Conservation (phyloP, 2,888 invertebrate genomes). For the Drosophila mimica region DNA sequence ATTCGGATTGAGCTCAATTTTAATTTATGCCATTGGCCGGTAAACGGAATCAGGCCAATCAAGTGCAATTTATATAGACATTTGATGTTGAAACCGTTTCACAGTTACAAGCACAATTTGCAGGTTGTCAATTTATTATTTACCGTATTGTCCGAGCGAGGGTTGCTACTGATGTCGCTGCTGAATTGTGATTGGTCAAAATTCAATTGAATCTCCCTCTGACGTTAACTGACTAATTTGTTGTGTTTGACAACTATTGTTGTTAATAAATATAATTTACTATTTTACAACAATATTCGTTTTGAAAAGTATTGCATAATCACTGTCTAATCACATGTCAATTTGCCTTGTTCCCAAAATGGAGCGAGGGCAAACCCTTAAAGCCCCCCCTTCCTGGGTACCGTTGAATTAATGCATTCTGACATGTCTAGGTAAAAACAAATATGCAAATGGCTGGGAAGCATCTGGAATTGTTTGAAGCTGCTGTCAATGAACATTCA, state of each 20-base stretch:
- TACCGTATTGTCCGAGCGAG: conserved; percentile 48
- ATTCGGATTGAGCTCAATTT: conserved; percentile 49
- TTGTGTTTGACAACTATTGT: not conserved
- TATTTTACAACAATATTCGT: not conserved
- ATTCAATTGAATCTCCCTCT: not conserved
- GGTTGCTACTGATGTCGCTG: conserved; percentile 10
- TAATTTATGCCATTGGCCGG: conserved; percentile 76
- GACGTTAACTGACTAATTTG: not conserved
- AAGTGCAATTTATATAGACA: conserved; percentile 80
- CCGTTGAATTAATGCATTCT: conserved; percentile 55
- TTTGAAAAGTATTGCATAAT: conserved; percentile 44
- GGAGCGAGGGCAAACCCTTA: conserved; percentile 30
- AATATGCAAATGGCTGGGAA: conserved; percentile 74
- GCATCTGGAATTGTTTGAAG: conserved; percentile 65
- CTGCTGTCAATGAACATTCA: conserved; percentile 73
- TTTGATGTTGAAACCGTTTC: conserved; percentile 71
- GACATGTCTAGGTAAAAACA: conserved; percentile 69
- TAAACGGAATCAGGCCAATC: conserved; percentile 75
- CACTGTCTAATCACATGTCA: conserved; percentile 68
- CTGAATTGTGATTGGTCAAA: not conserved
- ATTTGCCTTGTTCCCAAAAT: conserved; percentile 60
- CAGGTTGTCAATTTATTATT: conserved; percentile 73
- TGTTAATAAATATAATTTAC: not conserved
- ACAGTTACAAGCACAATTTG: conserved; percentile 60
- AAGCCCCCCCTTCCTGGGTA: conserved; percentile 4